These are phyloP conservation scores for Drosophila rellima DNA, from an alignment of 2,888 invertebrate genomes.

Conservation along the genomic window DNA sequence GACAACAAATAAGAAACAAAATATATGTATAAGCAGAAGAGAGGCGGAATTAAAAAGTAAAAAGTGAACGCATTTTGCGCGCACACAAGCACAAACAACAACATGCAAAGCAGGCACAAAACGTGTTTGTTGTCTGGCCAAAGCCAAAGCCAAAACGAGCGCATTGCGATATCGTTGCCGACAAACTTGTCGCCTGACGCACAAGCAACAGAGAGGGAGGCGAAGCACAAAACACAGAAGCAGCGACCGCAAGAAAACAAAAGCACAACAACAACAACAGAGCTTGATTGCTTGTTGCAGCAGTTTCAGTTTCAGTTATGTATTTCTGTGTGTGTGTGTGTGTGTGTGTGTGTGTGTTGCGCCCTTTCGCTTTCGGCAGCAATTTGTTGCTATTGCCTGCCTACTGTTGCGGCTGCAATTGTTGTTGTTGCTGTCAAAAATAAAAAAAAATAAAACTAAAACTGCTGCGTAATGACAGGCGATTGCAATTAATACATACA, in stretches of 20 bases:
- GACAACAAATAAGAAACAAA: slow-evolving; percentile 35
- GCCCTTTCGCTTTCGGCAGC: slow-evolving; percentile 80
- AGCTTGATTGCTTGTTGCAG: slow-evolving; percentile 48
- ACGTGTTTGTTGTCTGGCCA: slow-evolving; percentile 43
- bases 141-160: background rate
- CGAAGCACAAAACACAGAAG: slow-evolving; percentile 31
- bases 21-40: background rate
- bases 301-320: slow-evolving; percentile 57
- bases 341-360: slow-evolving; percentile 38
- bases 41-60: slow-evolving; percentile 5
- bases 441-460: slow-evolving; percentile 27
- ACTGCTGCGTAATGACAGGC: slow-evolving; percentile 56
- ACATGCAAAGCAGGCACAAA: slow-evolving; percentile 46
- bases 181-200: slow-evolving; percentile 66
- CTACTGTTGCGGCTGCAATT: slow-evolving; percentile 33
- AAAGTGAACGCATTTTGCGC: slow-evolving; percentile 53
- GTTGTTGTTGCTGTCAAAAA: slow-evolving; percentile 18
- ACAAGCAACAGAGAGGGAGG: slow-evolving; percentile 5
- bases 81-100: slow-evolving; percentile 13
- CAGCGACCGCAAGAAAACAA: slow-evolving; percentile 47
- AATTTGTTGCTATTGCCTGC: slow-evolving; percentile 51
- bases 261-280: slow-evolving; percentile 38
- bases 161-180: slow-evolving; percentile 31
- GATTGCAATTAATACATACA: slow-evolving; percentile 30
- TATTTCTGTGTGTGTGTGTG: slow-evolving; percentile 11